Conservation (phyloP, 1,140 invertebrate species). For the Propsilocerus akamusi region DNA sequence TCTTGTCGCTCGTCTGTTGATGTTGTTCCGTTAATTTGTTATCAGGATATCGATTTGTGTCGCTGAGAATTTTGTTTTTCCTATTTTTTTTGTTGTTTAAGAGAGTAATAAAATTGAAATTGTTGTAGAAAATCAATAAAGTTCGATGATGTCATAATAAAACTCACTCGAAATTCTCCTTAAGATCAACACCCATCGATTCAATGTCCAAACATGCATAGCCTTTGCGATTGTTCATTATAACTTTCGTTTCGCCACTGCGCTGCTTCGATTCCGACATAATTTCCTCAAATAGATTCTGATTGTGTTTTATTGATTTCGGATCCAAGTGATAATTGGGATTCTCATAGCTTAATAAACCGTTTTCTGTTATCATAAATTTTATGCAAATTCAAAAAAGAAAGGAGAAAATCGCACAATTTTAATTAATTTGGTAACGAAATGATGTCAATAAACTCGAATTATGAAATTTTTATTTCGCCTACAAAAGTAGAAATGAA, state of each 20-base stretch:
- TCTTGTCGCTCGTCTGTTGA: constrained; percentile 11
- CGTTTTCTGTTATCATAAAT: constrained; percentile 65
- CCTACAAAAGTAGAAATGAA: neutral
- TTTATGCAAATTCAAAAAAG: no score
- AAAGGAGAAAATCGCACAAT: no score
- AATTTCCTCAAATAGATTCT: constrained; percentile 8
- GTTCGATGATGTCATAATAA: neutral
- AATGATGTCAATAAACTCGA: no score
- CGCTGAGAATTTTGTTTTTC: neutral
- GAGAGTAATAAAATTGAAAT: constrained; percentile 11
- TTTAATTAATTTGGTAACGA: no score
- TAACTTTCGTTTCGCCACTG: constrained; percentile 17
- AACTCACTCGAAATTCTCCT: constrained; percentile 8
- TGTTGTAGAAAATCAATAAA: no score
- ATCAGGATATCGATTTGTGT: constrained; percentile 35
- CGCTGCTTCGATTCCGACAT: constrained; percentile 17
- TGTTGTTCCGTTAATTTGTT: constrained; percentile 11
- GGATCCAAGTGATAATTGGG: constrained; percentile 70
- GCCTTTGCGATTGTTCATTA: constrained; percentile 24
- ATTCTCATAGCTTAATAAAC: constrained; percentile 69
- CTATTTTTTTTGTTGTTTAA: constrained; percentile 25
- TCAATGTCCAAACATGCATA: constrained; percentile 45
- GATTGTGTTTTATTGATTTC: constrained; percentile 24
- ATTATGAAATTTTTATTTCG: no score
- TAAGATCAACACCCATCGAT: constrained; percentile 53